Percentiles rank a stretch among this genome's conserved stretches.
phyloP scores from a whole-genome alignment of 2,113 vertebrate genomes.

The Engystomops pustulosus region DNA sequence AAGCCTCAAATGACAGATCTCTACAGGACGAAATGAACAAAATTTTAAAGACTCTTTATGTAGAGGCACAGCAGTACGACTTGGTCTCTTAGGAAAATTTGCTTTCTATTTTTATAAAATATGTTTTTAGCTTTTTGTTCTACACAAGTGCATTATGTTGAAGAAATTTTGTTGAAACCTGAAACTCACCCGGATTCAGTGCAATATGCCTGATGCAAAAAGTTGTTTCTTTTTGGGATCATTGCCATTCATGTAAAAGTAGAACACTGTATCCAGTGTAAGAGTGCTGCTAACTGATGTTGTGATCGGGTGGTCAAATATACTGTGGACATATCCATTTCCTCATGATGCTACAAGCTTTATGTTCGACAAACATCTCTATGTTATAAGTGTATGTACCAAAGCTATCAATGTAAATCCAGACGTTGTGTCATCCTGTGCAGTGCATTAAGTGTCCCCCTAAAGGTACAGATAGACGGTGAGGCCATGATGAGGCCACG shows the following conservation, averaged over 20 bases:
- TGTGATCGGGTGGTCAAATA: conserved; percentile 27
- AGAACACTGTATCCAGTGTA: conserved; percentile 25
- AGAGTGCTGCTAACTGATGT: conserved; percentile 45
- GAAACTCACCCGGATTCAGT: conserved; percentile 41
- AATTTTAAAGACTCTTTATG: conserved; percentile 24
- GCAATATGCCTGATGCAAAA: conserved; percentile 55
- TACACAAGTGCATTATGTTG: conserved; percentile 58
- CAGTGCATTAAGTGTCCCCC: no score
- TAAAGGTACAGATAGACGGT: no score
- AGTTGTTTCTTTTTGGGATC: conserved; percentile 20
- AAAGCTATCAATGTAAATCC: conserved; percentile 46
- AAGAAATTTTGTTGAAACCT: conserved; percentile 19
- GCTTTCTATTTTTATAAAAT: conserved; percentile 54
- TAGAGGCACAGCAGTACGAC: conserved; percentile 33
- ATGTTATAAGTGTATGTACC: conserved; percentile 46
- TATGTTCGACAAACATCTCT: background rate
- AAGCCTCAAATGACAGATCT: conserved; percentile 46
- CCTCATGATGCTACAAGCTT: conserved; percentile 13
- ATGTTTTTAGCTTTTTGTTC: conserved; percentile 39
- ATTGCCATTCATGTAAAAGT: conserved; percentile 10
- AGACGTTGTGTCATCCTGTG: background rate
- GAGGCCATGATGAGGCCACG: no score
- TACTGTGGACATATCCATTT: background rate
- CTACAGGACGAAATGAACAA: conserved; percentile 25
- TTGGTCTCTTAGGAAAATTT: conserved; percentile 49